Base-by-base conservation (phyloP, 35 echinoderm and acorn worm genomes). In the Acanthaster planci region DNA sequence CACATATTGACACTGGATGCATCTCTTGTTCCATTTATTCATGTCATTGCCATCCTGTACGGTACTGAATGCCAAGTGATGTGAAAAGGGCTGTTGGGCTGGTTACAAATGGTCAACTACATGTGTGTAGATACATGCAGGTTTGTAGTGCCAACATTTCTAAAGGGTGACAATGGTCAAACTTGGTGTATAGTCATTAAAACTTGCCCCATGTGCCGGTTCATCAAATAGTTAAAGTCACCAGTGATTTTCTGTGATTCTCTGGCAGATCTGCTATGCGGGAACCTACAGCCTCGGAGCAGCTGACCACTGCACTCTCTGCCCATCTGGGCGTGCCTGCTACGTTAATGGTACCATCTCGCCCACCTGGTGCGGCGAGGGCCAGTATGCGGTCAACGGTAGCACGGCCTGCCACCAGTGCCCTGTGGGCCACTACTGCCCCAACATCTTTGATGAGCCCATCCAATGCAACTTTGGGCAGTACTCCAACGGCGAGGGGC, bases 331-430 rank as follows among this genome's bases (percentile, higher is more conserved):
- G 12, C 88, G 85, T 75, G 72, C 88, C n/a, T 98, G 95, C 78
- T 88, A 77, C 26, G 51, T 90, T 0, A 67, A 78, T 52, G 92
- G 95, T 9, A 85, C 84, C 40, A 80, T 55, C 21, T 52, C 40
- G 5, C 95, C 91, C 2, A 80, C 85, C 0, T 39, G 82, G 35
- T 98, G 95, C 50, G 88, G 91, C 2, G 22, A 53, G 14, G 95
- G 95, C 26, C 91, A 98, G 52, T 98, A 90, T 60, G 85, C 95
- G 21, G 51, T 79, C 75, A 98, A 98, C 55, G 95, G 95, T 9
- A 98, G 91, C 83, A 55, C 80, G 1, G 75, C 64, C 32, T 98
- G 95, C 51, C 54, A 30, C 60, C 80, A 60, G 21, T 98, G 95
- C 36, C 95, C 95, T 17, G 22, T 31, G 17, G 95, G 95, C 17